A percentile compares a stretch with the other conserved stretches of the same genome.
Conservation (phyloP, 1,140 invertebrate genomes). For the Macrostomum lignano region DNA sequence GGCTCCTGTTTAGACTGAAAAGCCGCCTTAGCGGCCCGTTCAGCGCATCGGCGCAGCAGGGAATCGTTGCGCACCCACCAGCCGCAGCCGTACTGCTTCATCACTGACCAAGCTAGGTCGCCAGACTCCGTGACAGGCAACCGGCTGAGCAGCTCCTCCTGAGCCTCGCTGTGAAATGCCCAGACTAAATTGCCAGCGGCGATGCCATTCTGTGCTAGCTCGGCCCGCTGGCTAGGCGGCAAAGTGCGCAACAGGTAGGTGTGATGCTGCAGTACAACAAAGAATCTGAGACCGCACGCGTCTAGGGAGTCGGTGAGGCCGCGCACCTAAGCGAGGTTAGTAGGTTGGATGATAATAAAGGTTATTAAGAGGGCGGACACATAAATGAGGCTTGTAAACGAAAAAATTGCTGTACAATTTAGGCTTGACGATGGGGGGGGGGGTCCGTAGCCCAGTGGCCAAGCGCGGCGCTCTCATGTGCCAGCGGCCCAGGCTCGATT, state of each 20-base stretch:
- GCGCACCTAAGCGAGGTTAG: too few relatives aligned
- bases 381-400: too few relatives aligned
- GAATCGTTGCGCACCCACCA: slow-evolving; percentile 80
- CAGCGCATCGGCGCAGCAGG: slow-evolving; percentile 51
- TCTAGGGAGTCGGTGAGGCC: slow-evolving; percentile 67
- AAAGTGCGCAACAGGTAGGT: slow-evolving; percentile 69
- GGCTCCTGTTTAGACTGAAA: slow-evolving; percentile 66
- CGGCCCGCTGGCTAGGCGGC: slow-evolving; percentile 51
- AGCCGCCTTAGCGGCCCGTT: slow-evolving; percentile 56
- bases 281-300: slow-evolving; percentile 76
- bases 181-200: slow-evolving; percentile 73
- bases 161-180: slow-evolving; percentile 93
- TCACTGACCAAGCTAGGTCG: slow-evolving; percentile 50
- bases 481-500: too few relatives aligned
- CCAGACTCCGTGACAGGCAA: slow-evolving; percentile 41
- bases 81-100: slow-evolving; percentile 66
- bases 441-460: too few relatives aligned
- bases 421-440: too few relatives aligned
- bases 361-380: too few relatives aligned
- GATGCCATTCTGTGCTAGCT: slow-evolving; percentile 50
- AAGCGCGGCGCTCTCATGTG: too few relatives aligned
- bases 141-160: slow-evolving; percentile 61
- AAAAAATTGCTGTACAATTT: too few relatives aligned
- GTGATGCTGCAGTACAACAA: slow-evolving; percentile 87
- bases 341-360: too few relatives aligned